Evolutionary conservation across 2,113 vertebrate genomes (phyloP).

Genomic region (Gallinago jamesoni): DNA sequence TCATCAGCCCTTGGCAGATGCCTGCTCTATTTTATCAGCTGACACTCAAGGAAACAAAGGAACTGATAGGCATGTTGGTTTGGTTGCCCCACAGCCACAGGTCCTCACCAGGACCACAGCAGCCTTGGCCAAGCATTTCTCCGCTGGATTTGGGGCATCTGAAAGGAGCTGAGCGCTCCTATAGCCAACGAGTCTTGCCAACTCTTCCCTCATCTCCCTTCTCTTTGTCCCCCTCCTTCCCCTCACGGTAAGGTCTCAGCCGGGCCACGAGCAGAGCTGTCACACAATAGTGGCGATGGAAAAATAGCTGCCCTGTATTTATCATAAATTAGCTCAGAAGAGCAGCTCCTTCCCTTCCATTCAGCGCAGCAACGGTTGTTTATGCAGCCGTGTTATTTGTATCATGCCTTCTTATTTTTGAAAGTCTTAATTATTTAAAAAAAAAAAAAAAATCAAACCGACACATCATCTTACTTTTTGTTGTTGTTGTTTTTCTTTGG

Average conservation of each 20-base stretch:
- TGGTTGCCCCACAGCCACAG: rapidly evolving
- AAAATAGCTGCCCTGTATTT: background rate
- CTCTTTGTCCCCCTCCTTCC: background rate
- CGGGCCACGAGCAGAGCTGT: background rate
- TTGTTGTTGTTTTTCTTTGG: background rate
- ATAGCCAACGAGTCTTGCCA: background rate
- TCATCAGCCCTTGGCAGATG: background rate
- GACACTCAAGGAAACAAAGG: background rate
- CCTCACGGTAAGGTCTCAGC: background rate
- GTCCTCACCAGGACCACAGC: background rate
- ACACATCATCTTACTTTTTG: constrained; percentile 46
- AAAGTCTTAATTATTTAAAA: constrained; percentile 53
- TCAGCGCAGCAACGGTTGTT: background rate
- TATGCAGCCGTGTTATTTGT: constrained; percentile 1
- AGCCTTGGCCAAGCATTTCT: background rate
- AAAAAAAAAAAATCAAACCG: background rate
- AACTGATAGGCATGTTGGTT: rapidly evolving
- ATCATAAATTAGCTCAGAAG: background rate
- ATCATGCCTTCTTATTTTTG: constrained; percentile 25
- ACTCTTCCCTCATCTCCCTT: background rate
- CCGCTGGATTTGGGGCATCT: background rate
- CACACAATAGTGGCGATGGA: background rate
- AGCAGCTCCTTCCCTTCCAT: background rate
- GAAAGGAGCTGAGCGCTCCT: background rate
- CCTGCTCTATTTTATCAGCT: rapidly evolving